Conservation (phyloP, 2,888 invertebrate genomes). For the Ceraclea dissimilis region DNA sequence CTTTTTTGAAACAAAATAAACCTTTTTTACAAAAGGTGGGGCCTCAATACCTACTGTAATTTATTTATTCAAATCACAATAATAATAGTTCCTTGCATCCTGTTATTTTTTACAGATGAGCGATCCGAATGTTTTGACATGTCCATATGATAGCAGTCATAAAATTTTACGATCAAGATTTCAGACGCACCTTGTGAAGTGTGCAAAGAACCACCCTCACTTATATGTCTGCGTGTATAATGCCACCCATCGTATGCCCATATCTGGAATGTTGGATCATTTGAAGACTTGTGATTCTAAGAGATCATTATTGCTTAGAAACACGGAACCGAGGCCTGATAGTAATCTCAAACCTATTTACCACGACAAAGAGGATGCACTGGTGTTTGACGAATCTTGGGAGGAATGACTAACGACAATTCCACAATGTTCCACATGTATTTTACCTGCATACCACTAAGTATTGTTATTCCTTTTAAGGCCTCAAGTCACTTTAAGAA, state of each 20-base stretch:
- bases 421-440: no score
- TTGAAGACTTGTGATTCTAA: constrained; percentile 17
- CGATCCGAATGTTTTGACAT: constrained; percentile 13
- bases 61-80: no score
- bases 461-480: no score
- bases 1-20: no score
- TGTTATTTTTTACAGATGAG: not conserved
- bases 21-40: no score
- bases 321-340: not conserved
- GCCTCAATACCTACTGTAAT: no score
- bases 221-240: constrained; percentile 49
- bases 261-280: constrained; percentile 34
- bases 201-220: constrained; percentile 40
- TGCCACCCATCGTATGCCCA: constrained; percentile 41
- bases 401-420: no score
- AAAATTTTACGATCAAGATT: constrained; percentile 43
- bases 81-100: no score
- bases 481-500: no score
- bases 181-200: constrained; percentile 50
- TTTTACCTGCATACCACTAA: no score
- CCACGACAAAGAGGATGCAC: not conserved
- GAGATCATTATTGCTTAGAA: not conserved
- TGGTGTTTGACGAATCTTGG: not conserved
- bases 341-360: not conserved
- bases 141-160: constrained; percentile 35